Evolutionary conservation across 2,113 vertebrate species (phyloP), one percentile per base, ranked within the genome.

Genomic region (Megaceryle maxima): DNA sequence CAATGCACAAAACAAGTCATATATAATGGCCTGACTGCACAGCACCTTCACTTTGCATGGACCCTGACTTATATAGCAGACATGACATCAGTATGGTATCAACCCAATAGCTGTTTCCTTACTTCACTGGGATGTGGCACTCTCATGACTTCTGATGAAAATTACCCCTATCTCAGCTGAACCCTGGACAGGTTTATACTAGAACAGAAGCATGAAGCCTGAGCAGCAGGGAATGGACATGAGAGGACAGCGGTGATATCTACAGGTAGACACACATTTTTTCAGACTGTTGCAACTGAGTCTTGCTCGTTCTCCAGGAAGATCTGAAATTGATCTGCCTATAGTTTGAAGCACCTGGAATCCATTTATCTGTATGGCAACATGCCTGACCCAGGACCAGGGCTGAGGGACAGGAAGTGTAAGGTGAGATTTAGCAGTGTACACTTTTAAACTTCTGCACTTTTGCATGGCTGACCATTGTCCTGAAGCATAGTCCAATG

Each of bases 351-450:
- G 16, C 7, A 21, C 26, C 17, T 90, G 31, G 44, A 82, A 87
- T 33, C 3, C 24, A 37, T 41, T 90, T 75, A 59, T 25, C 4
- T 62, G 10, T 20, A 63, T 24, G 64, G 10, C 41, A 77, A 57
- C 0, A 2, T 51, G 10, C 24, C 16, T 81, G 50, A 74, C 22
- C 37, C 25, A 87, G 24, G 53, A 62, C 17, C 29, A 83, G 15
- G 8, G 22, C 3, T 39, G 48, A 69, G 19, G 31, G 35, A 11
- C 7, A 9, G 7, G 26, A 69, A 1, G 0, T 10, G 37, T 16
- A 62, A 43, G 11, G 10, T n/a, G 35, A 28, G 35, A 26, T 56
- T 68, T 75, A 43, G 25, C 39, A 28, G 2, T 8, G 4, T 39
- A 51, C 11, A 3, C 29, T 73, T 77, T 44, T 9, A 46, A 5